A percentile compares a stretch with the other conserved stretches of the same genome.
Evolutionary conservation across 2,113 vertebrate species (phyloP).

Genomic region (Aspiorhynchus laticeps): DNA sequence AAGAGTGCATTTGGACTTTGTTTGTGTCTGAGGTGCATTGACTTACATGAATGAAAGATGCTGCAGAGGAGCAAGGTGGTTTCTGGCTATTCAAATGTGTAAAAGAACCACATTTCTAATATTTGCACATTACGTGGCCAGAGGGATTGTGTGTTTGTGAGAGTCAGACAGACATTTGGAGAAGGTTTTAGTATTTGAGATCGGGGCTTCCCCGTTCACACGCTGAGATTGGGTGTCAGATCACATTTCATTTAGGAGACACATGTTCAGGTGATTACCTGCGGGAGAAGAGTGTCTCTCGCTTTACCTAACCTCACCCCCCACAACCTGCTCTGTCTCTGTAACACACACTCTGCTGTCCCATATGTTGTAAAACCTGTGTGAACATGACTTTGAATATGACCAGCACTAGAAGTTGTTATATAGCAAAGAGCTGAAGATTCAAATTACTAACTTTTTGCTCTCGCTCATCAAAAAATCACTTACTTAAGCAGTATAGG

Average conservation of each 20-base stretch:
- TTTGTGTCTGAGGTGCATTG: background rate
- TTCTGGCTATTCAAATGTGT: background rate
- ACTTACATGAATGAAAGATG: background rate
- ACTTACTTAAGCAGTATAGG: background rate
- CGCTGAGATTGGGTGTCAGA: constrained; percentile 54
- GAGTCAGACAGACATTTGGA: background rate
- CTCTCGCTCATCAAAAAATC: background rate
- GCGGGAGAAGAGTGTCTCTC: constrained; percentile 60
- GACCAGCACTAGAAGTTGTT: background rate
- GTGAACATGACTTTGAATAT: constrained; percentile 70
- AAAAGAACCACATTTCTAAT: background rate
- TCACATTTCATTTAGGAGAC: constrained; percentile 61
- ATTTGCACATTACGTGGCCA: background rate
- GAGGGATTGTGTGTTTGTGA: constrained; percentile 29
- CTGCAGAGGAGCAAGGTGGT: background rate
- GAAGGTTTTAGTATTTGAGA: background rate
- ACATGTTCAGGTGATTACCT: constrained; percentile 59
- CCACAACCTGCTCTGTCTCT: constrained; percentile 49
- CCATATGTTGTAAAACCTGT: constrained; percentile 50
- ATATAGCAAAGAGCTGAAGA: constrained; percentile 31
- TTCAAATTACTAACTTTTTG: background rate
- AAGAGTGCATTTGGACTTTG: background rate
- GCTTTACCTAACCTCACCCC: constrained; percentile 40
- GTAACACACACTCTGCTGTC: constrained; percentile 37
- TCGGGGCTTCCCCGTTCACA: constrained; percentile 61